Conservation (phyloP, 2,888 invertebrate species). For the Drosophila sordidula region DNA sequence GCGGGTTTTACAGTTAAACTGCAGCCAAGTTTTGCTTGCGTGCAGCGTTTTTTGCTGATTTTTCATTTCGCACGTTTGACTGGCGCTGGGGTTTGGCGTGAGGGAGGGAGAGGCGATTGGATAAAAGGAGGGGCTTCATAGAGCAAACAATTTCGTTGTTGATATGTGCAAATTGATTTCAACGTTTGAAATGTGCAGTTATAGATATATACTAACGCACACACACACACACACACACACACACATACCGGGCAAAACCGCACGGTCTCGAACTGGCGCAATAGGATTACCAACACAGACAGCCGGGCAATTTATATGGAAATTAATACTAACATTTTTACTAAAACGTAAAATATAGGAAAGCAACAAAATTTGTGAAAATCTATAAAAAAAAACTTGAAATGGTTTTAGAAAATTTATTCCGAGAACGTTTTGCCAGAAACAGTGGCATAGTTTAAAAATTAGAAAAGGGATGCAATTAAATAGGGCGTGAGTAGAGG, state of each 20-base stretch:
- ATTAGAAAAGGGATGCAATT: slow-evolving; percentile 5
- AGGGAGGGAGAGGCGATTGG: background rate
- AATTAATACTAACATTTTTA: slow-evolving; percentile 75
- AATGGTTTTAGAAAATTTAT: slow-evolving; percentile 65
- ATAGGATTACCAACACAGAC: slow-evolving; percentile 46
- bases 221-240: slow-evolving; percentile 13
- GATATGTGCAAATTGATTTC: slow-evolving; percentile 81
- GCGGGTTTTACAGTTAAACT: slow-evolving; percentile 38
- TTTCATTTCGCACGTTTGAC: slow-evolving; percentile 71
- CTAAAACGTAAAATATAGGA: slow-evolving; percentile 35
- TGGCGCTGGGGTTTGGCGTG: slow-evolving; percentile 28
- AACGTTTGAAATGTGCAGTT: slow-evolving; percentile 75
- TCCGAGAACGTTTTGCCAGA: slow-evolving; percentile 28
- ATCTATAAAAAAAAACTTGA: slow-evolving; percentile 38
- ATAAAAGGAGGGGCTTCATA: slow-evolving; percentile 41
- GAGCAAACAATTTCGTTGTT: slow-evolving; percentile 79
- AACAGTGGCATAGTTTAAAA: slow-evolving; percentile 40
- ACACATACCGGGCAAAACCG: slow-evolving; percentile 3
- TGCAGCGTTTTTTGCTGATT: slow-evolving; percentile 67
- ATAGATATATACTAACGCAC: slow-evolving; percentile 51
- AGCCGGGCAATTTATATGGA: slow-evolving; percentile 72
- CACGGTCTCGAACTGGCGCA: slow-evolving; percentile 11
- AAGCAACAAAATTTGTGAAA: slow-evolving; percentile 9
- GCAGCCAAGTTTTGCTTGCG: slow-evolving; percentile 56
- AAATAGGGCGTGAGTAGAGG: too few relatives aligned